These are phyloP conservation scores for Phalloptychus januarius DNA, from an alignment of 2,797 vertebrate species.

Conservation along the genomic window DNA sequence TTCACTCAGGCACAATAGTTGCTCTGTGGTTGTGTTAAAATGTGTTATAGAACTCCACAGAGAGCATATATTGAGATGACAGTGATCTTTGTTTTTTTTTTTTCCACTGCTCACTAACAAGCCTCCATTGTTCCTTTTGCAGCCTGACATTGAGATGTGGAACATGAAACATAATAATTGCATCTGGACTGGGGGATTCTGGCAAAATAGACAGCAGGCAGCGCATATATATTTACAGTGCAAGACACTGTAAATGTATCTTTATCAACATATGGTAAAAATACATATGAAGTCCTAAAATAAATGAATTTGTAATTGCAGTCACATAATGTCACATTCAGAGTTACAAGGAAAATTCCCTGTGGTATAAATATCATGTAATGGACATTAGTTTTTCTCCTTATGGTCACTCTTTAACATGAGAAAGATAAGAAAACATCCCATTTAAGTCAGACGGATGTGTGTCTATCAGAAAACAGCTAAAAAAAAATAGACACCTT, in stretches of 20 bases:
- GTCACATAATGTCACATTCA: neutral
- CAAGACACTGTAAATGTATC: neutral
- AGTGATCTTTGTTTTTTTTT: conserved; percentile 16
- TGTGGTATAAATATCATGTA: neutral
- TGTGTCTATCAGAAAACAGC: neutral
- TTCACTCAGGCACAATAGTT: neutral
- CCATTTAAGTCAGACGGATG: neutral
- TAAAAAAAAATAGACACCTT: neutral
- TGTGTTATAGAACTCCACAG: neutral
- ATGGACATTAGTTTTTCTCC: neutral
- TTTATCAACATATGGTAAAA: neutral
- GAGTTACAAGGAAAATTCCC: neutral
- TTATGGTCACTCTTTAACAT: neutral
- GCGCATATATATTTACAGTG: neutral
- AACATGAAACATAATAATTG: conserved; percentile 61
- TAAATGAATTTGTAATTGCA: neutral
- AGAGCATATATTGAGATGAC: conserved; percentile 23
- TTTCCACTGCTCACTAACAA: conserved; percentile 35
- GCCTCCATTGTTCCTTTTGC: conserved; percentile 45
- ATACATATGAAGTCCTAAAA: neutral
- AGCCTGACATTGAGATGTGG: conserved; percentile 39
- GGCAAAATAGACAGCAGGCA: conserved; percentile 52
- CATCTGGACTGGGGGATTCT: conserved; percentile 39
- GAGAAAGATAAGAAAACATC: neutral
- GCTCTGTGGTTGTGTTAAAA: neutral